Base-by-base conservation (phyloP, 2,797 vertebrate species). In the Spea hammondii region DNA sequence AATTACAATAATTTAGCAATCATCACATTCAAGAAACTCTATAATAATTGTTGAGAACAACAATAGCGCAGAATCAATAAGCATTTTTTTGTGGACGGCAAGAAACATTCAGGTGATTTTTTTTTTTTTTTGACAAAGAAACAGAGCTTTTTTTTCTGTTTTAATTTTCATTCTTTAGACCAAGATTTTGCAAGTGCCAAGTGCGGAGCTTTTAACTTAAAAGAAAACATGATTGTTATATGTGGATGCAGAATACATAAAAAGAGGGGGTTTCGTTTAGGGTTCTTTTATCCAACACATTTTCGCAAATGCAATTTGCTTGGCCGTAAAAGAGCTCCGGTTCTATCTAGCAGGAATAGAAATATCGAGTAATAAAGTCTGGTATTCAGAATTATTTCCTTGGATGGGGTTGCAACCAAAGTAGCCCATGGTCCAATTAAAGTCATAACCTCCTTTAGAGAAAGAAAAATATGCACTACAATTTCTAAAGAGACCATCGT, bases 1-100 rank as follows among this genome's bases (percentile, higher is more conserved):
- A 74, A 78, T 75, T 75, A 64, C 72, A 65, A 75, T 79, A 64
- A 79, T 74, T 74, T 74, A 53, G 64, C 62, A 60, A 73, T 74
- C 65, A 65, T 79, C 49, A 67, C 57, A 49, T 64, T 62, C 71
- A 53, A 71, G 14, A 79, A 62, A 65, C 71, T 65, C 51, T 46
- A 57, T 59, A 65, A 12, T 71, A 71, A 78, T 65, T 51, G 54
- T 51, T 5, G 50, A 71, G 45, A 5, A 53, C 17, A 53, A 71
- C 76, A 79, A 68, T 73, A 68, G 70, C 8, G 5, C 14, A 13
- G 51, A 68, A 72, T 72, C 77, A 72, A 72, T 78, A 78, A 79
- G 70, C 71, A 62, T 79, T 73, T 72, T 65, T 64, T 66, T 50
- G 49, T 32, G 62, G 48, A 72, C 5, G 5, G 10, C 6, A 50